A percentile compares a stretch with the other conserved stretches of the same genome.
Conservation (phyloP, 1,140 invertebrate genomes). For the Ditylenchus dipsaci region DNA sequence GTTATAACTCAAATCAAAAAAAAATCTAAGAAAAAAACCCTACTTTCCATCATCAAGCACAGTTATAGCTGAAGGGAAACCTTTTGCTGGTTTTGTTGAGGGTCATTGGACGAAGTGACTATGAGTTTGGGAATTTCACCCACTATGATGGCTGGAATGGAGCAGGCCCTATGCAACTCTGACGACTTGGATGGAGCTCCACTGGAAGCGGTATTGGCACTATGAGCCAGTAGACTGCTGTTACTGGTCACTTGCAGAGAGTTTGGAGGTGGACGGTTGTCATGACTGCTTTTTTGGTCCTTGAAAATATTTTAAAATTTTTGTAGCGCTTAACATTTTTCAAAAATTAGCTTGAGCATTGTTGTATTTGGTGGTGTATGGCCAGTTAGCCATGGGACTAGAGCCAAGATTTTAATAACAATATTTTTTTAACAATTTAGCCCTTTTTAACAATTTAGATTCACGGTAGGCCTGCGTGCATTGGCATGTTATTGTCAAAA, state of each 20-base stretch:
- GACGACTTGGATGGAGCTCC: background rate
- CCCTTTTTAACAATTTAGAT: too few species aligned
- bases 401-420: too few species aligned
- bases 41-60: background rate
- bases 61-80: background rate
- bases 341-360: too few species aligned
- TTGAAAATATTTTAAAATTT: background rate
- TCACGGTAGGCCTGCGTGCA: too few species aligned
- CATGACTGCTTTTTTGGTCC: background rate
- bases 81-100: conserved; percentile 6
- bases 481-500: too few species aligned
- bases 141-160: conserved; percentile 48
- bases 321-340: too few species aligned
- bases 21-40: background rate
- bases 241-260: conserved; percentile 1
- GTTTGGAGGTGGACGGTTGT: background rate
- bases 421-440: too few species aligned
- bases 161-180: conserved; percentile 46
- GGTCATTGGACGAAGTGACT: conserved; percentile 36
- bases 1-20: background rate
- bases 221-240: background rate
- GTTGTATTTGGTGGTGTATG: too few species aligned
- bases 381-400: too few species aligned
- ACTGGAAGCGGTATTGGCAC: background rate
- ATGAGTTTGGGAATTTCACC: conserved; percentile 48